Conservation (phyloP, 2,113 vertebrate species). For the Lampris incognitus region DNA sequence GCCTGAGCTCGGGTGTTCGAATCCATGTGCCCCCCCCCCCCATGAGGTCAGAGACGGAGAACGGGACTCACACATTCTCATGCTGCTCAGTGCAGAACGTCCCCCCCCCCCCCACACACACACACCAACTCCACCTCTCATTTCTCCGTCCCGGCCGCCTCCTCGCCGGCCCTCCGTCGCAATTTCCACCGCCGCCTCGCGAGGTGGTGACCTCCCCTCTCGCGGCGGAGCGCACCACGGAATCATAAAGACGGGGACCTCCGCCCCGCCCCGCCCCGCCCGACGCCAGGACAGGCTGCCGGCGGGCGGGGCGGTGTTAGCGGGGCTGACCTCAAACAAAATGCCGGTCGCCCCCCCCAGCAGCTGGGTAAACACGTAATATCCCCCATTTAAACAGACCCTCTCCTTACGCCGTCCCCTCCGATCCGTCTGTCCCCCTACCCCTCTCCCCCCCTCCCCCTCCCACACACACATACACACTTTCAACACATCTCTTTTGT, state of each 20-base stretch:
- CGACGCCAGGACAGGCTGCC: slow-evolving; percentile 10
- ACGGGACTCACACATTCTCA: not conserved
- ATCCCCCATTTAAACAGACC: slow-evolving; percentile 68
- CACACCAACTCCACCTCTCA: slow-evolving; percentile 21
- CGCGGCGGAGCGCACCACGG: slow-evolving; percentile 39
- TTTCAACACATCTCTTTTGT: slow-evolving; percentile 68
- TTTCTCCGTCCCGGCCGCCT: slow-evolving; percentile 15
- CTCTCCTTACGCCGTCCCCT: not conserved
- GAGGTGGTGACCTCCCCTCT: slow-evolving; percentile 53
- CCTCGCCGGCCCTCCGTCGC: slow-evolving; percentile 29
- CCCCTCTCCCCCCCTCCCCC: slow-evolving; percentile 2
- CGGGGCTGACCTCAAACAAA: slow-evolving; percentile 75
- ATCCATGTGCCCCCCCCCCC: not conserved
- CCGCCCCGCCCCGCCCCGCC: slow-evolving; percentile 27
- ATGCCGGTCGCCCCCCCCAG: slow-evolving; percentile 67
- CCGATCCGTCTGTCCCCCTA: not conserved
- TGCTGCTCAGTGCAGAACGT: slow-evolving; percentile 21
- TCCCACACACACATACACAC: not conserved
- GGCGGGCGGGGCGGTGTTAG: slow-evolving; percentile 60
- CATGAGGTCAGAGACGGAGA: not conserved
- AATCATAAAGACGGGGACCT: slow-evolving; percentile 68
- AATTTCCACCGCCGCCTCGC: slow-evolving; percentile 63
- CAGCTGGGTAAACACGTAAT: slow-evolving; percentile 75
- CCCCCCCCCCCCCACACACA: not conserved
- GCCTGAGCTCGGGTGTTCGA: too few relatives aligned